Evolutionary conservation across 1,140 invertebrate genomes (phyloP), one percentile per base, ranked within the genome.

Genomic region (Belonocnema kinseyi): DNA sequence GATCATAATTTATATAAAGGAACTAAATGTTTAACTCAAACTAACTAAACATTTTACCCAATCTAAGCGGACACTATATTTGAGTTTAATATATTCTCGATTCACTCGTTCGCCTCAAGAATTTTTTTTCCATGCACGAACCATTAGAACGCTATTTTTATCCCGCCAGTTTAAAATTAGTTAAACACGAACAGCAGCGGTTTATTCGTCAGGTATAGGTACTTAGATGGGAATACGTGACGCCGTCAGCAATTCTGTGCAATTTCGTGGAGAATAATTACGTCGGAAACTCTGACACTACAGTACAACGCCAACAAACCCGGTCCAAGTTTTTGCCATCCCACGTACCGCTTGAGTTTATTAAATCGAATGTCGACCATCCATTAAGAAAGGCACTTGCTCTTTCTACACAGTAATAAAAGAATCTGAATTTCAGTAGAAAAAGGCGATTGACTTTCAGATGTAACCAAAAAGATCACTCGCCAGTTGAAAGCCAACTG

Each of bases 101-200:
- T n/a, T n/a, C n/a, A n/a, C n/a, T n/a, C n/a, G n/a, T n/a, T n/a
- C n/a, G n/a, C n/a, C n/a, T n/a, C n/a, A n/a, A n/a, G n/a, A n/a
- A n/a, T n/a, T n/a, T n/a, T n/a, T n/a, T n/a, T n/a, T n/a, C n/a
- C n/a, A 66, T 66, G 46, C 40, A 66, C 46, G 61, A 66, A 66
- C 46, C 61, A 14, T 66, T 66, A 40, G n/a, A 66, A 66, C 33
- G 61, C 33, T 66, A 66, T 66, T 66, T 66, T 66, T 66, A 46
- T 66, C 61, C 58, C 61, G 33, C 46, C 61, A 33, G 61, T 66
- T n/a, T 66, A 66, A 66, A 66, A 66, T 66, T 66, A 66, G 46
- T 66, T 66, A 66, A 66, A 66, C 61, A 40, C 40, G 61, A 66
- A 66, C 2, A 66, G 61, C 61, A 66, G 16, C 33, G 40, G 61